Evolutionary conservation across 2,797 vertebrate genomes (phyloP).

Genomic region (Glyptemys insculpta): DNA sequence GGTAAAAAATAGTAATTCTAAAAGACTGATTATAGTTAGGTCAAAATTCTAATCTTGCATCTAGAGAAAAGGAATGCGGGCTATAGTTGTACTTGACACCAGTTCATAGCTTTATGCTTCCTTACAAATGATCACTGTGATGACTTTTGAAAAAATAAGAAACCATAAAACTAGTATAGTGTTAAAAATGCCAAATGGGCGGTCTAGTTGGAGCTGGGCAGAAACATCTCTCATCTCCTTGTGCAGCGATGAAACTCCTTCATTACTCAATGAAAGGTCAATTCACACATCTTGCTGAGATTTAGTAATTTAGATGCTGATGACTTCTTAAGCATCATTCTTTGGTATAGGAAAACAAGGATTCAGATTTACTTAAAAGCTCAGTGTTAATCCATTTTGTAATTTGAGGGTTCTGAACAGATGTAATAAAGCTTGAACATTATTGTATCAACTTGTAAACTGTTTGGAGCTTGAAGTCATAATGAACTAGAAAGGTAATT

Average conservation of each 20-base stretch:
- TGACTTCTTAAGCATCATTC: conserved; percentile 21
- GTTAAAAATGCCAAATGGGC: neutral
- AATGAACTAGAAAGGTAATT: neutral
- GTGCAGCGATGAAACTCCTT: neutral
- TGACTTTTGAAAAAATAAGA: neutral
- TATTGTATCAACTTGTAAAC: neutral
- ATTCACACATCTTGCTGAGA: neutral
- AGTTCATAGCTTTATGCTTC: neutral
- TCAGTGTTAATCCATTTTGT: neutral
- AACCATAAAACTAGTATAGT: neutral
- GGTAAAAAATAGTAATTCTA: neutral
- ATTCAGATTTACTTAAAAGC: neutral
- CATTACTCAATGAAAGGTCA: neutral
- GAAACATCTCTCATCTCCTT: neutral
- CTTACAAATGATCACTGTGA: neutral
- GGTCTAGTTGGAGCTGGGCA: neutral
- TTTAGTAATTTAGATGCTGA: neutral
- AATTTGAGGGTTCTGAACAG: neutral
- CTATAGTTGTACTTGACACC: neutral
- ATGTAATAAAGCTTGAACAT: neutral
- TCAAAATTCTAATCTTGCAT: neutral
- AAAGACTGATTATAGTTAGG: neutral
- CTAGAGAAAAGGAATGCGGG: neutral
- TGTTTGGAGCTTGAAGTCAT: neutral
- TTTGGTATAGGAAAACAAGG: neutral